These are phyloP conservation scores for Labrus mixtus DNA, from an alignment of 2,113 vertebrate species.

Conservation along the genomic window DNA sequence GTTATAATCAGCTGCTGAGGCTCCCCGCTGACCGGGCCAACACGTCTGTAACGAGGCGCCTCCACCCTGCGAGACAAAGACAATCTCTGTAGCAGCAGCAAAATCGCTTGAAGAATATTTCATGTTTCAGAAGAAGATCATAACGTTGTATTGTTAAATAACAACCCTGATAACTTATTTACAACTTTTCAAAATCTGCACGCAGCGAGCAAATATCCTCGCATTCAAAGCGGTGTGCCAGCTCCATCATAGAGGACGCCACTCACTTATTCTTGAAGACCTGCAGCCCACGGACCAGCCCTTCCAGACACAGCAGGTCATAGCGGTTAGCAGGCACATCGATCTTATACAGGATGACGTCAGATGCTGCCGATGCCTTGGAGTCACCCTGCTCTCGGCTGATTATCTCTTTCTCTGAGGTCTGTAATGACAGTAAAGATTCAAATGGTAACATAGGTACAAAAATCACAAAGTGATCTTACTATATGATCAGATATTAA, in stretches of 20 bases:
- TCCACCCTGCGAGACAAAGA: constrained; percentile 83
- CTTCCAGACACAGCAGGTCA: constrained; percentile 96
- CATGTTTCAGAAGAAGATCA: no score
- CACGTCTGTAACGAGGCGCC: constrained; percentile 88
- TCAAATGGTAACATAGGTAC: no score
- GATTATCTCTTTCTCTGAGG: constrained; percentile 95
- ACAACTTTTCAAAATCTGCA: not conserved
- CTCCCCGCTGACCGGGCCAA: constrained; percentile 86
- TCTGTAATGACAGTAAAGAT: constrained; percentile 78
- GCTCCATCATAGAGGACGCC: not conserved
- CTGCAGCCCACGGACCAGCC: constrained; percentile 93
- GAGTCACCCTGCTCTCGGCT: constrained; percentile 92
- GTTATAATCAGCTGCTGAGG: constrained; percentile 91
- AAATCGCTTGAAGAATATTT: no score
- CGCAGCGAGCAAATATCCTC: not conserved
- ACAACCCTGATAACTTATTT: no score
- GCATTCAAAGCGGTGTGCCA: not conserved
- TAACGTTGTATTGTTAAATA: no score
- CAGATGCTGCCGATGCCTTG: constrained; percentile 92
- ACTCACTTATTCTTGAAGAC: constrained; percentile 95
- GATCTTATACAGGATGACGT: constrained; percentile 94
- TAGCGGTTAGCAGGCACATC: constrained; percentile 98
- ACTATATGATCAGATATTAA: no score
- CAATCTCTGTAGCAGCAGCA: constrained; percentile 5
- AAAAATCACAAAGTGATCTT: no score